Percentiles rank a stretch among this genome's conserved stretches.
These are phyloP conservation scores for Bactericera cockerelli DNA, from an alignment of 1,140 invertebrate species.

Conservation along the genomic window DNA sequence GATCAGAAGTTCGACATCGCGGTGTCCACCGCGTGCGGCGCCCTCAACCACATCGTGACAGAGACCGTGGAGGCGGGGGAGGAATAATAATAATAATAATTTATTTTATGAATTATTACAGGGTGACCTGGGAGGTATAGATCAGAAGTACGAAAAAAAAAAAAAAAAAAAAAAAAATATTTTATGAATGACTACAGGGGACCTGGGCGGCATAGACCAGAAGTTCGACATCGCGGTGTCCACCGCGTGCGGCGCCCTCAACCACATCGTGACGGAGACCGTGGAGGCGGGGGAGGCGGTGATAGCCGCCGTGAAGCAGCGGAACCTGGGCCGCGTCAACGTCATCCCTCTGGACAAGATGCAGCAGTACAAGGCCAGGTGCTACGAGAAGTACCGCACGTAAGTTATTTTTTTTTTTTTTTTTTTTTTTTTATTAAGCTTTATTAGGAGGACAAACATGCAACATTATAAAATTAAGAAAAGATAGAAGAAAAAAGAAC, in stretches of 20 bases:
- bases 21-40: constrained; percentile 82
- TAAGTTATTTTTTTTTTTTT: no score
- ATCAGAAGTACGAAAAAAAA: no score
- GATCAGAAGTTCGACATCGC: constrained; percentile 89
- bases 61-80: constrained; percentile 76
- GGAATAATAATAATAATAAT: no score
- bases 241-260: constrained; percentile 76
- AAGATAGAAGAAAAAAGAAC: no score
- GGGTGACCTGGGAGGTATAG: no score
- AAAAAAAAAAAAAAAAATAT: no score
- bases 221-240: constrained; percentile 95
- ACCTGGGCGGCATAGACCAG: constrained; percentile 84
- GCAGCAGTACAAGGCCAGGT: neutral
- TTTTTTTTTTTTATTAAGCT: no score
- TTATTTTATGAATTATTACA: no score
- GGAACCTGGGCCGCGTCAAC: constrained; percentile 55
- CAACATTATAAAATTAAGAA: no score
- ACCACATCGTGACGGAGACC: constrained; percentile 85
- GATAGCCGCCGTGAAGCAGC: constrained; percentile 62
- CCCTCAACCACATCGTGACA: constrained; percentile 83
- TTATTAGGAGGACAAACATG: no score
- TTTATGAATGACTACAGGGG: no score
- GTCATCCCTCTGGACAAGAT: constrained; percentile 38
- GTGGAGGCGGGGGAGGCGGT: constrained; percentile 70
- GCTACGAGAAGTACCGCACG: neutral